phyloP scores from a whole-genome alignment of 2,797 vertebrate species.

The Leucoraja ocellata region DNA sequence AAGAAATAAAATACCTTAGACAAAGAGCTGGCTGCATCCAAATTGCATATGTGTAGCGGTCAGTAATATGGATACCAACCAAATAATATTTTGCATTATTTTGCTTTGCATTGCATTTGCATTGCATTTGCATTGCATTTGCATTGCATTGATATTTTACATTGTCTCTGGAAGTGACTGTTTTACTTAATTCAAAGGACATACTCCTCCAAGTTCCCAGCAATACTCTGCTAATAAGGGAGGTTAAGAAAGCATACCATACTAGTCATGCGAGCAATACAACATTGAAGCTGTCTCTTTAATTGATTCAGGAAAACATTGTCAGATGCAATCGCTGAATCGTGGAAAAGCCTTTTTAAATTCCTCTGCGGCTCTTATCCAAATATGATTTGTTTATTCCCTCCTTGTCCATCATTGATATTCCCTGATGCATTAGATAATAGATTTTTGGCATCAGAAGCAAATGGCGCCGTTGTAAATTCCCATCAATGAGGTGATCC shows the following conservation, averaged over 20 bases:
- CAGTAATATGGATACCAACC: background rate
- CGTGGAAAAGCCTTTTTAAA: conserved; percentile 11
- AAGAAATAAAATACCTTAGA: background rate
- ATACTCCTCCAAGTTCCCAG: background rate
- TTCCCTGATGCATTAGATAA: conserved; percentile 29
- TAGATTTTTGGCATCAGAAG: conserved; percentile 18
- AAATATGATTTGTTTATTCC: conserved; percentile 25
- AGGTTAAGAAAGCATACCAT: conserved; percentile 1
- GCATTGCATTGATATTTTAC: background rate
- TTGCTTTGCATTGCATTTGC: too few relatives aligned
- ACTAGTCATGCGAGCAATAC: background rate
- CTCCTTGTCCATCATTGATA: conserved; percentile 11
- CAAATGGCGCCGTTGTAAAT: background rate
- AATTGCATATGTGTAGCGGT: background rate
- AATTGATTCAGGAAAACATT: conserved; percentile 22
- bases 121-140: too few relatives aligned
- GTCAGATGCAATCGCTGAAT: conserved; percentile 24
- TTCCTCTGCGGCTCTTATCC: conserved; percentile 18
- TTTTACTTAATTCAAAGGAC: background rate
- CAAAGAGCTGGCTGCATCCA: background rate
- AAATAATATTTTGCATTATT: background rate
- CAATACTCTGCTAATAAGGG: conserved; percentile 18
- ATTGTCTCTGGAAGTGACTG: background rate
- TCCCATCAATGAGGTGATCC: background rate
- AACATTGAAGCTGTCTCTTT: conserved; percentile 19